Evolutionary conservation across 2,797 vertebrate species (phyloP), one percentile per base, ranked within the genome.

Genomic region (Lates japonicus): DNA sequence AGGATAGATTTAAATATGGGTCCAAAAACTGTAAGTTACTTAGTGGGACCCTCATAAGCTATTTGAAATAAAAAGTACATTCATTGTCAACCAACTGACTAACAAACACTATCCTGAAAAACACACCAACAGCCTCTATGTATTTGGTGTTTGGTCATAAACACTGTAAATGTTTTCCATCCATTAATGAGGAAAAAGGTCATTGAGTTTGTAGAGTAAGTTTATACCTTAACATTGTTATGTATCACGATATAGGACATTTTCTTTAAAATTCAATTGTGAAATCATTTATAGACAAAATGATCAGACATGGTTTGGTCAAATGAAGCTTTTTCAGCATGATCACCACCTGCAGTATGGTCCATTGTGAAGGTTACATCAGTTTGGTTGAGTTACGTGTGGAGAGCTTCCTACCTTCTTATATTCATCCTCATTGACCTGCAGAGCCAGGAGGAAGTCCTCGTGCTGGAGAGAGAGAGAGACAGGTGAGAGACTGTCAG

Each of bases 341-440:
- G 17, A 35, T n/a, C 20, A 37, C 3, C 20, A 63, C 39, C 42
- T n/a, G 3, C n/a, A 49, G 46, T n/a, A 3, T 7, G 12, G 60
- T 20, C 3, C 14, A 22, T 1, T 5, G 0, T 59, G 5, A 66
- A 49, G 37, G 52, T 14, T 2, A 22, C 31, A 22, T 54, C 22
- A 7, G 31, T 20, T 7, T 49, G 29, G n/a, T n/a, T 7, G 4
- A 59, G 19, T 5, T 35, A 2, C 69, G n/a, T 49, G 22, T n/a
- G 22, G 35, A n/a, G 20, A 17, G 48, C 3, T 13, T 65, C 93
- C 78, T 94, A 98, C 98, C 96, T 97, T 97, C 87, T 98, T 97
- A 92, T 99, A 99, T 80, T 99, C 97, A 74, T 99, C 98, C 90
- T 99, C 98, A 44, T 99, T 99, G 94, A 99, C 97, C 90, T 99